Base-by-base conservation (phyloP, 2,888 invertebrate species). In the Cordilura impudica region DNA sequence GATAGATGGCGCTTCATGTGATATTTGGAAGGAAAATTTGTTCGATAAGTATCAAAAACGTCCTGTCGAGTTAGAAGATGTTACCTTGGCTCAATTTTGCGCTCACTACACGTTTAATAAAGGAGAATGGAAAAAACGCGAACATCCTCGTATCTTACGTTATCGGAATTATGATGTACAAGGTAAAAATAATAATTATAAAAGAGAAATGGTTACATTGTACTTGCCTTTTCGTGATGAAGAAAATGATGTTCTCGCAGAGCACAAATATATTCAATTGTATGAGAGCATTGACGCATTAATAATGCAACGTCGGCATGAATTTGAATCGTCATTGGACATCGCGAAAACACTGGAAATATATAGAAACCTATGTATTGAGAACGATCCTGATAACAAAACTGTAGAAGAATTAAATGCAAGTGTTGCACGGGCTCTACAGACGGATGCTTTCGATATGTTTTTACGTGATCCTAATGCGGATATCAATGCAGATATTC, bases 11-110 rank as follows among this genome's bases (percentile, higher is more conserved):
- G 78, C 83, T 54, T 82, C 81, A 26, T 83, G 82, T 3, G 82
- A 89, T 69, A 82, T 88, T 66, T 88, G 88, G 87, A 86, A 84
- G n/a, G n/a, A n/a, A n/a, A n/a, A n/a, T n/a, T n/a, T n/a, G n/a
- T n/a, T n/a, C n/a, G n/a, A n/a, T n/a, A 51, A 85, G 71, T 88
- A 88, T 72, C 79, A 88, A 78, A 70, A 84, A 69, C 54, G 87
- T 67, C 87, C 86, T 2, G 82, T 79, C 39, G 84, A 86, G 23
- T 67, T 88, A 8, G 76, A 83, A 51, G 58, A 83, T 31, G 12
- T 86, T 29, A 77, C 84, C 18, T 66, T 88, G 0, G 86, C 86
- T 5, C 85, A 87, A 81, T 88, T 86, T 74, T 85, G 84, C 72
- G 47, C 87, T 43, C 43, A 43, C 4, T 43, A 43, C 4, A 4